Evolutionary conservation across 2,113 vertebrate genomes (phyloP).

Genomic region (Campylorhamphus procurvoides): DNA sequence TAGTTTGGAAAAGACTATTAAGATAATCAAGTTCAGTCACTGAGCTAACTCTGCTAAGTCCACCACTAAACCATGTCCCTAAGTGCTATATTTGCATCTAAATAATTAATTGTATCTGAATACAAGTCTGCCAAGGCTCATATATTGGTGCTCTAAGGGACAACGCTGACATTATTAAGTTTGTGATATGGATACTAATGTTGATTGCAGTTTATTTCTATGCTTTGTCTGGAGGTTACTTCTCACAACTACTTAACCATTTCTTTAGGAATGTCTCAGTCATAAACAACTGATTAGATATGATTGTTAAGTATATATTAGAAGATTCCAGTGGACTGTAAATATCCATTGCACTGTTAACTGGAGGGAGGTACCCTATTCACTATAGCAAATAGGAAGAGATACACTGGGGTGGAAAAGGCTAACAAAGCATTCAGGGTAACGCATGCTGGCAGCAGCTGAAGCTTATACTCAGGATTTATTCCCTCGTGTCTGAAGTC

Average conservation of each 20-base stretch:
- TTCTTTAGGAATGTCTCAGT: neutral
- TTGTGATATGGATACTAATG: neutral
- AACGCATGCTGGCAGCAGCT: neutral
- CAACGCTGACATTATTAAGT: neutral
- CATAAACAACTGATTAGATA: neutral
- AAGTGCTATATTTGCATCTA: neutral
- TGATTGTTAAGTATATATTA: neutral
- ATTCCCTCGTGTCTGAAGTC: neutral
- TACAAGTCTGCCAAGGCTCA: neutral
- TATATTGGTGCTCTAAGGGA: constrained; percentile 1
- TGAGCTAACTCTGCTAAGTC: neutral
- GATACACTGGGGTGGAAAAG: neutral
- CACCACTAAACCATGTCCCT: neutral
- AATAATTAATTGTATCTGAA: neutral
- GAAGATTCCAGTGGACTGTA: neutral
- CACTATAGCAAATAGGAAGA: neutral
- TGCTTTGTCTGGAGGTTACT: neutral
- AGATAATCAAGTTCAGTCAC: neutral
- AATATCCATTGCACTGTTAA: neutral
- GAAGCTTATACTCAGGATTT: neutral
- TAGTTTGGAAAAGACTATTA: neutral
- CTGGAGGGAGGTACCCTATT: accelerated
- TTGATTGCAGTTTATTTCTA: neutral
- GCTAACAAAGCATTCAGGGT: neutral
- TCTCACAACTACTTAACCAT: neutral